Base-by-base conservation (phyloP, 2,797 vertebrate genomes). In the Neosalanx taihuensis region DNA sequence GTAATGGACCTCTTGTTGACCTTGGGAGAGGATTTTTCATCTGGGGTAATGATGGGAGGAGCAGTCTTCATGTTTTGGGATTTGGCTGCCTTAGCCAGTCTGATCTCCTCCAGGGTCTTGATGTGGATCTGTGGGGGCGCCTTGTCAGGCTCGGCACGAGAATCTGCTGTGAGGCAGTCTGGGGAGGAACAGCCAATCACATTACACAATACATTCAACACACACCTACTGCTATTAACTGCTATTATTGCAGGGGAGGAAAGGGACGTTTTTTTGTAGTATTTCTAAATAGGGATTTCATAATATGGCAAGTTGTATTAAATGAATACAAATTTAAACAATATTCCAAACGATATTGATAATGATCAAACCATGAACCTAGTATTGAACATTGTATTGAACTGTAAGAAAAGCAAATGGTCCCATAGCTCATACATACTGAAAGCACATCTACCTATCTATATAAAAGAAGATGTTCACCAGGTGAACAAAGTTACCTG, bases 41-140 rank as follows among this genome's bases (percentile, higher is more conserved):
- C n/a, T 4, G 57, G 58, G 46, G 37, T 65, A 9, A 10, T 5
- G 64, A 81, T 33, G 76, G 89, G 56, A 77, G 73, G 10, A 0
- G 4, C n/a, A 1, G 9, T 56, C n/a, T 79, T 84, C 67, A 79
- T 81, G 58, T 64, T 83, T 81, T 76, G 83, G 60, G 90, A 79
- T 20, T 84, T 93, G 12, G 85, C 86, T 3, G 94, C 93, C 80
- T 94, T 97, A 83, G 97, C 96, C 64, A 93, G 90, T 6, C 89
- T 93, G 78, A 99, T 98, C 86, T 98, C 96, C 82, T 97, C 94
- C 62, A 97, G 88, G 1, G 95, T 97, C 90, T 98, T 99, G 78
- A 98, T 94, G 0, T 82, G 92, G 46, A 98, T 94, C 76, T 95
- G 91, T 68, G 89, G 88, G 0, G 90, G 68, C 26, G 84, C 72